These are phyloP conservation scores for Holothuria leucospilota DNA, from an alignment of 53 echinoderm and acorn worm genomes.

Conservation along the genomic window DNA sequence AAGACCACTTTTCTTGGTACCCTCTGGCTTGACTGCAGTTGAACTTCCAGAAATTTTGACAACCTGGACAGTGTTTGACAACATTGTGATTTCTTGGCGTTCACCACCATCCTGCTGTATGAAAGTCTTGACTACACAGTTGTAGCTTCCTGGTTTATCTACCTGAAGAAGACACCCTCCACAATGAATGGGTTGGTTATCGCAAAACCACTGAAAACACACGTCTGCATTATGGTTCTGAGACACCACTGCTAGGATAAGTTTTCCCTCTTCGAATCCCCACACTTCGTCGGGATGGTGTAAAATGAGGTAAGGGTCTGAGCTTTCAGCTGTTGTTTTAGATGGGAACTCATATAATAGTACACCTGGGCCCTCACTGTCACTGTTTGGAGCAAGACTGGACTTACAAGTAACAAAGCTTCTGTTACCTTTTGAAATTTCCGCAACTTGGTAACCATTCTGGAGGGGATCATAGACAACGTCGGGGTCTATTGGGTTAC, in stretches of 20 bases:
- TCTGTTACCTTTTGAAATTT: constrained; percentile 43
- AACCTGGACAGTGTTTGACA: constrained; percentile 32
- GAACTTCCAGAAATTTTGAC: constrained; percentile 20
- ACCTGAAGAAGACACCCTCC: too few relatives aligned
- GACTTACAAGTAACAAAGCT: constrained; percentile 10
- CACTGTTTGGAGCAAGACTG: not conserved
- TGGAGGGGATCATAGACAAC: constrained; percentile 43
- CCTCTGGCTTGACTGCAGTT: constrained; percentile 15
- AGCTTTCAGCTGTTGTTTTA: constrained; percentile 25
- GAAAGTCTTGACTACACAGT: constrained; percentile 30
- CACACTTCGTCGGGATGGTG: constrained; percentile 57
- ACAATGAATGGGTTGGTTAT: too few relatives aligned
- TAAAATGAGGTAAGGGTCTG: constrained; percentile 50
- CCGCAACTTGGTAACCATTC: constrained; percentile 40
- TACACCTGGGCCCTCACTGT: constrained; percentile 15
- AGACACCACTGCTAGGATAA: constrained; percentile 40
- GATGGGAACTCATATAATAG: constrained; percentile 49
- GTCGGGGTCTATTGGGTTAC: not conserved
- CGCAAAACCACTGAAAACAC: constrained; percentile 57
- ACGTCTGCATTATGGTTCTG: constrained; percentile 48
- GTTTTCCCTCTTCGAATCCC: constrained; percentile 49
- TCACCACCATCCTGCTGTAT: constrained; percentile 32
- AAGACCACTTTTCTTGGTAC: not conserved
- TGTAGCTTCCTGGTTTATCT: constrained; percentile 40
- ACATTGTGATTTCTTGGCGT: constrained; percentile 4